Conservation (phyloP, 1,140 invertebrate genomes). For the Leguminivora glycinivorella region DNA sequence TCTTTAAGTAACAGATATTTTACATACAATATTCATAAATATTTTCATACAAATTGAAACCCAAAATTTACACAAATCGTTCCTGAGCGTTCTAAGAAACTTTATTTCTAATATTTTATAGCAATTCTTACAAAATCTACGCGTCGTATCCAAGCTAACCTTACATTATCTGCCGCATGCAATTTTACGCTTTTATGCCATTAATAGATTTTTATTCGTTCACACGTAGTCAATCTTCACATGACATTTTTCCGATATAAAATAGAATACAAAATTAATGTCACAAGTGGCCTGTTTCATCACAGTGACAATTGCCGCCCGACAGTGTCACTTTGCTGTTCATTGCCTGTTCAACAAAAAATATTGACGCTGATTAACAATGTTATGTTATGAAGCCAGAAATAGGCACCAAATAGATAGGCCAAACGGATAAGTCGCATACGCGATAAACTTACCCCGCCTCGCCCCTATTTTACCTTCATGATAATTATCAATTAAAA, state of each 20-base stretch:
- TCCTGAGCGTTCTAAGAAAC: conserved; percentile 9
- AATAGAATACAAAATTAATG: background rate
- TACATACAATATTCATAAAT: conserved; percentile 5
- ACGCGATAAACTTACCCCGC: background rate
- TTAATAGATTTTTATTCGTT: background rate
- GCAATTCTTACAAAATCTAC: conserved; percentile 51
- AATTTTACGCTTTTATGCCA: background rate
- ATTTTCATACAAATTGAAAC: background rate
- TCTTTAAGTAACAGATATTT: background rate
- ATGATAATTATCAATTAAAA: background rate
- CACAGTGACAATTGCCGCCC: too few relatives aligned
- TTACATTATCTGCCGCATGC: conserved; percentile 4
- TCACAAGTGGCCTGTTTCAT: too few relatives aligned
- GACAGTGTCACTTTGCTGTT: too few relatives aligned
- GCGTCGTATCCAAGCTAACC: conserved; percentile 22
- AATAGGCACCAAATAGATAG: too few relatives aligned
- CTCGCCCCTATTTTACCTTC: background rate
- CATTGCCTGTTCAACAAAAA: too few relatives aligned
- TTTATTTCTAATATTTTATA: conserved; percentile 31
- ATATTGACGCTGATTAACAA: too few relatives aligned
- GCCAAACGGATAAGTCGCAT: background rate
- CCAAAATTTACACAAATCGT: background rate
- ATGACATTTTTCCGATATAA: background rate
- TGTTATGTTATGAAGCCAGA: too few relatives aligned
- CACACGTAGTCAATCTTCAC: background rate